Conservation (phyloP, 2,113 vertebrate species). For the Emberiza fucata region DNA sequence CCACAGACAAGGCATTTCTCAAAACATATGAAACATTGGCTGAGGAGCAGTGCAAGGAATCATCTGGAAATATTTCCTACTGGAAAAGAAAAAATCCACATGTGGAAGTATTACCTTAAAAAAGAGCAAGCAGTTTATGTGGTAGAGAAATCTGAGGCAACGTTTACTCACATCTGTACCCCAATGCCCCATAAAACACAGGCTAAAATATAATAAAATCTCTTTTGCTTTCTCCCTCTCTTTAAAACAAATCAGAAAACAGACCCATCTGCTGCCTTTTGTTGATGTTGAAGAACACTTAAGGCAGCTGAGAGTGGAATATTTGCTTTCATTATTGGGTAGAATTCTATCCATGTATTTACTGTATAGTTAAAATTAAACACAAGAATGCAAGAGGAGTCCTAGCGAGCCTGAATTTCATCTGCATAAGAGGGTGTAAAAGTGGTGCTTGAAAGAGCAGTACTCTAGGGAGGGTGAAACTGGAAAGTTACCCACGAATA, state of each 20-base stretch:
- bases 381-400: background rate
- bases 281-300: conserved; percentile 11
- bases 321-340: background rate
- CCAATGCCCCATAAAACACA: background rate
- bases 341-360: conserved; percentile 9
- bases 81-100: background rate
- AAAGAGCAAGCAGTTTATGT: background rate
- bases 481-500: background rate
- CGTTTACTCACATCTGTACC: background rate
- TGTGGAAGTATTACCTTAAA: background rate
- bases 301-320: background rate
- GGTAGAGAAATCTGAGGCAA: background rate
- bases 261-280: conserved; percentile 7
- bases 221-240: background rate
- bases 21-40: background rate
- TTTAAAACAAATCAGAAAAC: background rate
- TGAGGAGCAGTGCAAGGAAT: background rate
- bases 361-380: conserved; percentile 28
- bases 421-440: background rate
- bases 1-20: background rate
- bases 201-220: background rate
- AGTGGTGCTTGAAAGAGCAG: conserved; percentile 38
- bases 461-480: background rate
- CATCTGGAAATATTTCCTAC: background rate
- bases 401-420: background rate